Evolutionary conservation across 1,140 invertebrate species (phyloP), one percentile per base, ranked within the genome.

Genomic region (Dendrolimus punctatus): DNA sequence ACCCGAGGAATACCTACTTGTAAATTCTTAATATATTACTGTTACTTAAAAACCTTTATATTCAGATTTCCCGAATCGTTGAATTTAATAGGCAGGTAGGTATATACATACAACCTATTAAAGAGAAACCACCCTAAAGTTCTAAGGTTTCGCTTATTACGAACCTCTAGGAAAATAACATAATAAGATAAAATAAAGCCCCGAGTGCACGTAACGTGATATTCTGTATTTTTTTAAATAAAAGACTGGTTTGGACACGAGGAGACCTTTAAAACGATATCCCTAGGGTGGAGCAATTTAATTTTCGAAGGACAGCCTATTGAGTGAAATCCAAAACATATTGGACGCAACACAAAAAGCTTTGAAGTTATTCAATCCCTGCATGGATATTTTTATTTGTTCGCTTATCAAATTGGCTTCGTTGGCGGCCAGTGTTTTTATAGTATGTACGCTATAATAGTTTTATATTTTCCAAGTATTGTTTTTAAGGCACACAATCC

Each of bases 281-380:
- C 45, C 49, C 48, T 40, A 59, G 57, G 66, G 66, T 53, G 61
- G 51, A 51, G 49, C 63, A 66, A 71, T 68, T 71, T 68, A 66
- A 71, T 68, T 71, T 68, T 58, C 62, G 40, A 52, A 49, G 63
- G 68, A 64, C 68, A 57, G 53, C 59, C 49, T 46, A 46, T 58
- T 46, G 51, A 58, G 51, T 60, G 66, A 66, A 71, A 68, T 71
- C 68, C 58, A 60, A 64, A 66, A 63, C 68, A 71, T 68, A 68
- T 63, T 64, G 59, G 62, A 59, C 61, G 62, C 54, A 60, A 66
- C 64, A 71, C 60, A 60, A 66, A 66, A 58, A 57, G 66, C 68
- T 71, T 71, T 71, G 68, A 71, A 68, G 66, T 71, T 62, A 71
- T 71, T 47, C 57, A 51, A 68, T 62, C 61, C 63, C 57, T 57